A percentile compares a stretch with the other conserved stretches of the same genome.
These are phyloP conservation scores for Lethocerus indicus DNA, from an alignment of 1,140 invertebrate genomes.

Conservation along the genomic window DNA sequence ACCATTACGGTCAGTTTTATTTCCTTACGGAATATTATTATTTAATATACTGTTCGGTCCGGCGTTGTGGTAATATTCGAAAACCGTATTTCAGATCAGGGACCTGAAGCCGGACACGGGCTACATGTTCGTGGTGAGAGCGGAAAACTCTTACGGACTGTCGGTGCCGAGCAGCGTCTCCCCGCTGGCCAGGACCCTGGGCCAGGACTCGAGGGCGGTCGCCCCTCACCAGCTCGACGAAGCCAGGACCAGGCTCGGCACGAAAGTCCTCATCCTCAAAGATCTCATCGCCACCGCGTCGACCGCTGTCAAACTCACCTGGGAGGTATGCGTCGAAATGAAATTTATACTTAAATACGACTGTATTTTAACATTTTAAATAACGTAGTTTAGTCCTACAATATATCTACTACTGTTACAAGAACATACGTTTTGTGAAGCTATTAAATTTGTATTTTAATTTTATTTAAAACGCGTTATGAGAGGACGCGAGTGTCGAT, in stretches of 20 bases:
- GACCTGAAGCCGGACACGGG: slow-evolving; percentile 61
- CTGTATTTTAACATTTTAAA: not conserved
- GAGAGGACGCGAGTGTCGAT: too few species aligned
- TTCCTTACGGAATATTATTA: not conserved
- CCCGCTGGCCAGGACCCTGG: slow-evolving; percentile 44
- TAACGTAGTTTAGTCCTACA: not conserved
- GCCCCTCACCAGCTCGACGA: slow-evolving; percentile 61
- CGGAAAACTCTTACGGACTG: slow-evolving; percentile 68
- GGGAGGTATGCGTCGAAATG: slow-evolving; percentile 28
- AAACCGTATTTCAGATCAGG: slow-evolving; percentile 26
- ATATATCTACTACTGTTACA: not conserved
- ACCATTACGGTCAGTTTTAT: slow-evolving; percentile 30
- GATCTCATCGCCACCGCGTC: slow-evolving; percentile 65
- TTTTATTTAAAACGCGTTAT: not conserved
- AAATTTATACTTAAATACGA: not conserved
- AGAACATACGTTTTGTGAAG: not conserved
- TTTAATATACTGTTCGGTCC: not conserved
- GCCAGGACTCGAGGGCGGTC: slow-evolving; percentile 41
- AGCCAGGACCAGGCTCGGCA: slow-evolving; percentile 55
- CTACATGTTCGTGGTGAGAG: slow-evolving; percentile 74
- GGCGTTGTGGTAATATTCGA: not conserved
- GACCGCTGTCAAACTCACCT: slow-evolving; percentile 63
- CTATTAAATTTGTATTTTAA: not conserved
- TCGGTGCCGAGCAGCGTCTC: slow-evolving; percentile 41
- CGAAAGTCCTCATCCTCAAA: slow-evolving; percentile 62